Base-by-base conservation (phyloP, 2,888 invertebrate genomes). In the Mantis religiosa region DNA sequence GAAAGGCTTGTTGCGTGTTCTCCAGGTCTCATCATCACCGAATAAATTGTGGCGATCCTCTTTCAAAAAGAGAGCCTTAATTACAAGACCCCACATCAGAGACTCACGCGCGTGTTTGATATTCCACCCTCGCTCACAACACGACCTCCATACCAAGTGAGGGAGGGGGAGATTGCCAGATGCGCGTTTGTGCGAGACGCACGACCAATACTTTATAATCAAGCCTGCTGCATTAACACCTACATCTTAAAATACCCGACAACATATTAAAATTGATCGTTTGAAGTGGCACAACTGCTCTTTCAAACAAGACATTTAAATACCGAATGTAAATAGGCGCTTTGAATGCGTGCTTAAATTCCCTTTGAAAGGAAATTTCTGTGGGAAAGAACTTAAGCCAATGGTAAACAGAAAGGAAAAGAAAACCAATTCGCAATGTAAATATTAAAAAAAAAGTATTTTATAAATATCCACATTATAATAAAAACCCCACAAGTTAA, bases 1-100 rank as follows among this genome's bases (percentile, higher is more conserved):
- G 54, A 25, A 71, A 20, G 54, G 25, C 20, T 71, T 71, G 54
- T 71, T 71, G 54, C 15, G 54, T 71, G 54, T 71, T 71, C 54
- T 15, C 54, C 6, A 6, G 54, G 54, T 47, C 83, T 83, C 83
- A 87, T 89, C 89, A 89, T 86, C 89, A 89, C 87, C 87, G 82
- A 87, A 89, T 89, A 89, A 89, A 87, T 84, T 89, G 84, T 84
- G 41, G 89, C 27, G 71, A 86, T 86, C 81, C 81, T 81, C 81
- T 86, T 86, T 86, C 86, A 86, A 86, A 86, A 81, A 81, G 86
- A 81, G 86, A 71, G 54, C 54, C 86, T 86, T 86, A 86, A 86
- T 86, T 86, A 86, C 71, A 86, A 81, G 54, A 87, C 83, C 47
- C 27, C 87, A 54, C 41, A 34, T 28, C 84, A 34, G 87, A 28